Percentiles rank a stretch among this genome's conserved stretches.
These are phyloP conservation scores for Drosophila pseudoananassae DNA, from an alignment of 1,140 invertebrate genomes.

Conservation along the genomic window DNA sequence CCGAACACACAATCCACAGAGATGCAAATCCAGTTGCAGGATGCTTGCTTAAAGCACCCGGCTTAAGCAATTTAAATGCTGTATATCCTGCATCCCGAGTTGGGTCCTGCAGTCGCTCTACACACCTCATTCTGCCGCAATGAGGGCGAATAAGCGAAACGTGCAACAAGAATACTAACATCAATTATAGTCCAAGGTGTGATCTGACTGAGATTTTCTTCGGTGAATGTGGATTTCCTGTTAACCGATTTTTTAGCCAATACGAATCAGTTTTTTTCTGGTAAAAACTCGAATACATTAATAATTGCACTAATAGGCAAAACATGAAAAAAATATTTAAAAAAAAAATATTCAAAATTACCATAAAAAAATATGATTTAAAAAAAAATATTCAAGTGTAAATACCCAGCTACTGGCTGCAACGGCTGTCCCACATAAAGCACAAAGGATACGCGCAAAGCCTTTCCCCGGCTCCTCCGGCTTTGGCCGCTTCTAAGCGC, in stretches of 20 bases:
- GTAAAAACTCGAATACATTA: too few relatives aligned
- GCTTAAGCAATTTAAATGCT: slow-evolving; percentile 74
- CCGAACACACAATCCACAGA: background rate
- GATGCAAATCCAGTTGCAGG: slow-evolving; percentile 68
- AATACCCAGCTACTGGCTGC: slow-evolving; percentile 33
- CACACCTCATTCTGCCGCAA: background rate
- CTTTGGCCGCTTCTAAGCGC: slow-evolving; percentile 22
- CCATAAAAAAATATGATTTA: background rate
- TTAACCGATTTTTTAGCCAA: slow-evolving; percentile 39
- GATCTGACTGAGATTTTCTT: slow-evolving; percentile 33
- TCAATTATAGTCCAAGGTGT: slow-evolving; percentile 71
- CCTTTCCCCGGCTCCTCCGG: slow-evolving; percentile 19
- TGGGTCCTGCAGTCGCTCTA: slow-evolving; percentile 38
- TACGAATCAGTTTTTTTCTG: too few relatives aligned
- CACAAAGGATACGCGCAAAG: slow-evolving; percentile 67
- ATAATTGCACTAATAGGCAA: too few relatives aligned
- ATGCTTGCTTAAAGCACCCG: slow-evolving; percentile 58
- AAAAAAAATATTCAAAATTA: background rate
- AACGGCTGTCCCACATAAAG: slow-evolving; percentile 72
- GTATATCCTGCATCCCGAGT: slow-evolving; percentile 74
- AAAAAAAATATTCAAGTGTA: background rate
- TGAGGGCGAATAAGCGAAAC: slow-evolving; percentile 69
- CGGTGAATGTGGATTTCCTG: slow-evolving; percentile 19
- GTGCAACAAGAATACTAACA: slow-evolving; percentile 58
- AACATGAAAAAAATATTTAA: too few relatives aligned